A percentile compares a stretch with the other conserved stretches of the same genome.
Evolutionary conservation across 2,797 vertebrate species (phyloP).

Genomic region (Gobionotothen gibberifrons): DNA sequence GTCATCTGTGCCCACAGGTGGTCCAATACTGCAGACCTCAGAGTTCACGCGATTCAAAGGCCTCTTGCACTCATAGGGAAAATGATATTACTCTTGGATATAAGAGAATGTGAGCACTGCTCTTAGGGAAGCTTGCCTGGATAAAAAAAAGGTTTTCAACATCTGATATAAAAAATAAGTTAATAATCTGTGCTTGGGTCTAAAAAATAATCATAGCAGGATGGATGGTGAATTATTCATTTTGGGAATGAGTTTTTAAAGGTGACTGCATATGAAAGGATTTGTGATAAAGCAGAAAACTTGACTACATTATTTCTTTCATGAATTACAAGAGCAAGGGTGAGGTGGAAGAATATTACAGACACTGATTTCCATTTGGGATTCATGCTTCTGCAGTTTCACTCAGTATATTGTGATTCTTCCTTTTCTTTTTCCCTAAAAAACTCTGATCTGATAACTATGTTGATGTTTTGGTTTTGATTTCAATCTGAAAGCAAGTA

Average conservation of each 20-base stretch:
- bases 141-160: not conserved
- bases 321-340: not conserved
- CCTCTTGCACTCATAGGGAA: not conserved
- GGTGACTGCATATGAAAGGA: not conserved
- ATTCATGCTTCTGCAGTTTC: not conserved
- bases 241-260: not conserved
- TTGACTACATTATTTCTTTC: not conserved
- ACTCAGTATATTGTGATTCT: not conserved
- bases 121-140: not conserved
- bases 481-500: not conserved
- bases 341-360: not conserved
- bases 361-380: not conserved
- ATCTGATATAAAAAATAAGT: not conserved
- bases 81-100: not conserved
- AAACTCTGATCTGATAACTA: not conserved
- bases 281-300: not conserved
- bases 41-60: not conserved
- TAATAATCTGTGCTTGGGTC: not conserved
- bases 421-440: not conserved
- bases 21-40: not conserved
- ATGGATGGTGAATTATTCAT: not conserved
- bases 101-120: not conserved
- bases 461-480: not conserved
- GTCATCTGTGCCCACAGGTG: not conserved
- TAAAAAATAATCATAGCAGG: not conserved